A percentile compares a stretch with the other conserved stretches of the same genome.
phyloP scores from a whole-genome alignment of 64 coral and sea anemone genomes.

The Exaiptasia diaphana region DNA sequence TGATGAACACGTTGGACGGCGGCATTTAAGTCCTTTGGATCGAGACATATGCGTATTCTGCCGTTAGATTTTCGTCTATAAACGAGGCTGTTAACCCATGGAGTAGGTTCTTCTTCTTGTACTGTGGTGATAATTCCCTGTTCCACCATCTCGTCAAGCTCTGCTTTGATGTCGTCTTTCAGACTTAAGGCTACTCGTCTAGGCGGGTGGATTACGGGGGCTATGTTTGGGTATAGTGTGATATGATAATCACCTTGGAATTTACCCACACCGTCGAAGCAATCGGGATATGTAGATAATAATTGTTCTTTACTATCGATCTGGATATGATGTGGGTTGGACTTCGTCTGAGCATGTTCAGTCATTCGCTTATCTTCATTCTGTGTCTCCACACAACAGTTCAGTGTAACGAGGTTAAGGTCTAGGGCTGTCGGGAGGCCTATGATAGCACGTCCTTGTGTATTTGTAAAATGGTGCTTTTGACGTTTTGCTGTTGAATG shows the following conservation, averaged over 20 bases:
- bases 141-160: slow-evolving; percentile 8
- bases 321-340: too few relatives aligned
- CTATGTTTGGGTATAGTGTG: not conserved
- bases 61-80: slow-evolving; percentile 16
- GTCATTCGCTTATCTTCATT: too few relatives aligned
- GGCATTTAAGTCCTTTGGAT: slow-evolving; percentile 44
- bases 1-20: slow-evolving; percentile 33
- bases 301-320: slow-evolving; percentile 19
- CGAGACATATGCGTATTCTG: slow-evolving; percentile 25
- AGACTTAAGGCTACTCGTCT: slow-evolving; percentile 11
- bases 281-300: slow-evolving; percentile 5
- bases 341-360: too few relatives aligned
- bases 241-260: slow-evolving; percentile 43
- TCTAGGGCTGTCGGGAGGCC: slow-evolving; percentile 39
- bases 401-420: not conserved
- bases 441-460: not conserved
- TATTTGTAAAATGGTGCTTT: slow-evolving; percentile 25
- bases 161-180: slow-evolving; percentile 32
- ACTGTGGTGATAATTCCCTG: slow-evolving; percentile 29
- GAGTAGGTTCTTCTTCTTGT: slow-evolving; percentile 34
- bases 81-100: slow-evolving; percentile 29
- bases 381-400: not conserved
- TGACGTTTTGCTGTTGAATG: not conserved
- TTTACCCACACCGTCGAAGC: slow-evolving; percentile 47
- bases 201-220: slow-evolving; percentile 34